Evolutionary conservation across 2,888 invertebrate species (phyloP).

Genomic region (Leptothorax acervorum): DNA sequence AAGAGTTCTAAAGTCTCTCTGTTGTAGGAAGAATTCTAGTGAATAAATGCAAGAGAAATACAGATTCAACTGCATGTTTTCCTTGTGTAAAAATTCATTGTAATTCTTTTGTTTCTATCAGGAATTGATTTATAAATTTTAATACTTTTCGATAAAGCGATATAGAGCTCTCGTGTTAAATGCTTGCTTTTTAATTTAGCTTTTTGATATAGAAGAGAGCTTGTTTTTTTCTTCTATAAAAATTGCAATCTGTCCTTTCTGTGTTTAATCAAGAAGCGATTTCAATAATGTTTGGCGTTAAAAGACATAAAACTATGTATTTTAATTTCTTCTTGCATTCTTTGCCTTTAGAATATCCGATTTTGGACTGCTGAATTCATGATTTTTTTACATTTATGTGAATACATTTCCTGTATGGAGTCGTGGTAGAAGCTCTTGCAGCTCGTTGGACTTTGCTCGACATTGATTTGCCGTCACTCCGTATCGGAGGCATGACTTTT

Average conservation of each 20-base stretch:
- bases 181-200: not conserved
- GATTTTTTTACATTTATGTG: not conserved
- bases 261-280: not conserved
- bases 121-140: not conserved
- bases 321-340: not conserved
- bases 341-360: not conserved
- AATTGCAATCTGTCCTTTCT: not conserved
- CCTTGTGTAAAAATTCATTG: not conserved
- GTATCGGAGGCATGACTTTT: constrained; percentile 15
- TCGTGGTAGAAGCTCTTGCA: not conserved
- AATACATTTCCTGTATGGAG: not conserved
- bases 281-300: not conserved
- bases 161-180: not conserved
- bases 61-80: not conserved
- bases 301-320: not conserved
- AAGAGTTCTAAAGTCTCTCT: not conserved
- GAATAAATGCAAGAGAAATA: not conserved
- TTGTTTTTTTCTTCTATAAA: not conserved
- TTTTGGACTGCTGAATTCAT: not conserved
- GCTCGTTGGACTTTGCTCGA: constrained; percentile 4
- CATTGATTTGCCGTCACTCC: constrained; percentile 18
- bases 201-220: not conserved
- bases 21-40: not conserved
- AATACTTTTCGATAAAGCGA: not conserved
- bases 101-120: not conserved